Evolutionary conservation across 1,140 invertebrate species (phyloP).

Genomic region (Oscheius sp.): DNA sequence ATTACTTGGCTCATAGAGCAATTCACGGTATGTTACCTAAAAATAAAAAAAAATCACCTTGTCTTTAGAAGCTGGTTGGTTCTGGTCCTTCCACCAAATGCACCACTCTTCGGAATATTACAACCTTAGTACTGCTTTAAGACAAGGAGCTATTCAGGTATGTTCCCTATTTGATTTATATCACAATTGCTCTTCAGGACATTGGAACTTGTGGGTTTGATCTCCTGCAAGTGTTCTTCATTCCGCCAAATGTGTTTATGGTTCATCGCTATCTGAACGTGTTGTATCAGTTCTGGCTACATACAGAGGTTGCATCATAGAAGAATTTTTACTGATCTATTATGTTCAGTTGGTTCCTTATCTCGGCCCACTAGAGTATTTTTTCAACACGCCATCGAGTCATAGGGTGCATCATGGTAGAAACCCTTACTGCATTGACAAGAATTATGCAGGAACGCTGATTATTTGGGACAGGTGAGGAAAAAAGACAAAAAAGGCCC

Average conservation of each 20-base stretch:
- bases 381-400: constrained; percentile 68
- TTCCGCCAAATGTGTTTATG: constrained; percentile 57
- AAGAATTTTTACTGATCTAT: no score
- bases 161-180: background rate
- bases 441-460: constrained; percentile 70
- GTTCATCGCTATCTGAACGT: constrained; percentile 60
- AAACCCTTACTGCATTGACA: constrained; percentile 70
- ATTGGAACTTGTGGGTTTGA: constrained; percentile 61
- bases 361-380: constrained; percentile 66
- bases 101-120: constrained; percentile 94
- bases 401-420: constrained; percentile 69
- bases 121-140: constrained; percentile 74
- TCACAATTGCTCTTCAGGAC: constrained; percentile 28
- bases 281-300: constrained; percentile 59
- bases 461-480: constrained; percentile 67
- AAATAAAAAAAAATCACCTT: constrained; percentile 15
- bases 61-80: constrained; percentile 73
- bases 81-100: constrained; percentile 90
- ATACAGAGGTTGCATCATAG: no score
- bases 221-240: constrained; percentile 55
- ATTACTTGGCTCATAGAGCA: constrained; percentile 65
- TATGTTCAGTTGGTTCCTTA: constrained; percentile 62
- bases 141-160: constrained; percentile 57
- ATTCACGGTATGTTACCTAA: constrained; percentile 62
- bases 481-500: no score